Percentiles rank a stretch among this genome's conserved stretches.
phyloP scores from a whole-genome alignment of 1,140 invertebrate species.

The Meteorus sp. region DNA sequence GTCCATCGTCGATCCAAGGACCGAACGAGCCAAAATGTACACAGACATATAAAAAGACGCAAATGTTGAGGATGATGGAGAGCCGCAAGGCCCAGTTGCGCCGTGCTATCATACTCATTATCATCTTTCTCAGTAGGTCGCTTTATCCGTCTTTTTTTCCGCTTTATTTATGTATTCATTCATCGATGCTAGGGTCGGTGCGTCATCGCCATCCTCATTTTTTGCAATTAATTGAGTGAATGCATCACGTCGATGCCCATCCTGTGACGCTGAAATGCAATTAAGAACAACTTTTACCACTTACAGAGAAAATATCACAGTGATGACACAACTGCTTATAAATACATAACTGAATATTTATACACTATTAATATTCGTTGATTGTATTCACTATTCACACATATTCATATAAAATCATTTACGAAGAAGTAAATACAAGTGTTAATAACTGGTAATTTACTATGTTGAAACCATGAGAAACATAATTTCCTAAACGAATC shows the following conservation, averaged over 20 bases:
- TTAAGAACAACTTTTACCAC: background rate
- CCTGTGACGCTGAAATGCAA: background rate
- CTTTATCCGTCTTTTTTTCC: background rate
- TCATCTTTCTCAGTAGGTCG: background rate
- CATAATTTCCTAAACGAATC: background rate
- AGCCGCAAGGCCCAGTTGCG: constrained; percentile 73
- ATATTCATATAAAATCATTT: no score
- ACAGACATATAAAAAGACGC: constrained; percentile 70
- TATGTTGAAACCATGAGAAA: no score
- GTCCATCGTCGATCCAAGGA: constrained; percentile 53
- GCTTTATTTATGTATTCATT: background rate
- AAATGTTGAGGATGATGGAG: constrained; percentile 73
- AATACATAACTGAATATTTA: no score
- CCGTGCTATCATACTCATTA: constrained; percentile 56
- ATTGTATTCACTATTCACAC: no score
- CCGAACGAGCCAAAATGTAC: constrained; percentile 58
- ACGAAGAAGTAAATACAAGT: no score
- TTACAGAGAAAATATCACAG: background rate
- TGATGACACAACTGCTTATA: no score
- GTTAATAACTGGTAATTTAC: no score
- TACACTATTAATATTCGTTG: no score
- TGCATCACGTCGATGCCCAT: background rate
- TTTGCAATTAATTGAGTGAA: background rate
- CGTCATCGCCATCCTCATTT: constrained; percentile 4
- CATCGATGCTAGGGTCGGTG: background rate